Conservation (phyloP, 2,113 vertebrate species). For the Capra hircus region DNA sequence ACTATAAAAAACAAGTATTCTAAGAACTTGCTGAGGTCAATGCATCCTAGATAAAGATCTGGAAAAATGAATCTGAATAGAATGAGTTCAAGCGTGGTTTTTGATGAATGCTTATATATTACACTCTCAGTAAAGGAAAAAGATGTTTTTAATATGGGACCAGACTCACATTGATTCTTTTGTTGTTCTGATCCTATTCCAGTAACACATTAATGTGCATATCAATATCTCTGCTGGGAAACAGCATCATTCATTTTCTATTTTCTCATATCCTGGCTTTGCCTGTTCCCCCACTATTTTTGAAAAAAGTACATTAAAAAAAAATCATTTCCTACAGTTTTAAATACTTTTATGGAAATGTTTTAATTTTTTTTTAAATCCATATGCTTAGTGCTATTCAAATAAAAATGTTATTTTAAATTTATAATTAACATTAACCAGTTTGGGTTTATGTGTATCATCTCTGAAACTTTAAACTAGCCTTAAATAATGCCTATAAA, state of each 20-base stretch:
- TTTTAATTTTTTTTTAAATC: background rate
- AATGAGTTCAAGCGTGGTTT: rapidly evolving
- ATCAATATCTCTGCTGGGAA: slow-evolving; percentile 53
- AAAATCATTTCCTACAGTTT: background rate
- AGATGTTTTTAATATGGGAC: background rate
- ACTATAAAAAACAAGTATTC: background rate
- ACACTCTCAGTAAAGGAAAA: background rate
- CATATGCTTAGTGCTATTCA: background rate
- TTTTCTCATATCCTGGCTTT: slow-evolving; percentile 31
- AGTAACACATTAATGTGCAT: slow-evolving; percentile 43
- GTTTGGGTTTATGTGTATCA: background rate
- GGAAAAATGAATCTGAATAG: background rate
- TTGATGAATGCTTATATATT: background rate
- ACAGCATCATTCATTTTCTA: slow-evolving; percentile 26
- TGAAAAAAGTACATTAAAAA: background rate
- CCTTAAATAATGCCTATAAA: background rate
- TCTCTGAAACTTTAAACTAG: background rate
- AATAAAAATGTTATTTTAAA: background rate
- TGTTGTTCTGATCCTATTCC: slow-evolving; percentile 26
- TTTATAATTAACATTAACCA: background rate
- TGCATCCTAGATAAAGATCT: background rate
- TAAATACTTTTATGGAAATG: background rate
- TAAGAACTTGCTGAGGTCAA: background rate
- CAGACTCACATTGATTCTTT: slow-evolving; percentile 30
- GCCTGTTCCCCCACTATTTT: background rate